Evolutionary conservation across 2,888 invertebrate genomes (phyloP).

Genomic region (Operophtera brumata): DNA sequence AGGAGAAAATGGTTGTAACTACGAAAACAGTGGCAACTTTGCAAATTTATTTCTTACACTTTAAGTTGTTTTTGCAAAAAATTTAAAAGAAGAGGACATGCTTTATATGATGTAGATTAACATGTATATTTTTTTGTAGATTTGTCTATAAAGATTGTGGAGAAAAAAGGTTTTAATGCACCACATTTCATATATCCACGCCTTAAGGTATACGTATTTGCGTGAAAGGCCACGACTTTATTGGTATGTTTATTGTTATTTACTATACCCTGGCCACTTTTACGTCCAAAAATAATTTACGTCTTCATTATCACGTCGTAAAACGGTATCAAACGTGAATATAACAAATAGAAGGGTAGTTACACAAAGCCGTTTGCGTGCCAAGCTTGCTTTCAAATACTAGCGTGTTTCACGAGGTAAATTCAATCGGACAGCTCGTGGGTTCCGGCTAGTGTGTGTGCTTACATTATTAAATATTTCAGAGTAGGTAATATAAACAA

Average conservation of each 20-base stretch:
- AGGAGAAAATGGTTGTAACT: too few relatives aligned
- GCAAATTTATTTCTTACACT: too few relatives aligned
- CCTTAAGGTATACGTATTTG: slow-evolving; percentile 31
- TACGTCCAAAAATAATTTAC: slow-evolving; percentile 36
- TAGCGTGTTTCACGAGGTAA: slow-evolving; percentile 40
- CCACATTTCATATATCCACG: too few relatives aligned
- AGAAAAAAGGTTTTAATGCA: too few relatives aligned
- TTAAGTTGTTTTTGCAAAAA: too few relatives aligned
- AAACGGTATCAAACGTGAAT: slow-evolving; percentile 32
- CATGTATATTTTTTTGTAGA: too few relatives aligned
- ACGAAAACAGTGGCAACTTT: too few relatives aligned
- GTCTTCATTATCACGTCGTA: slow-evolving; percentile 37
- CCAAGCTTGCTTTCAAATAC: slow-evolving; percentile 26
- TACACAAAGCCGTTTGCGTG: slow-evolving; percentile 29
- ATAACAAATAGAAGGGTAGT: slow-evolving; percentile 34
- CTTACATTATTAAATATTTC: slow-evolving; percentile 50
- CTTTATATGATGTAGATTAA: too few relatives aligned
- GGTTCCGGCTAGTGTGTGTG: slow-evolving; percentile 40
- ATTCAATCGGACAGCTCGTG: slow-evolving; percentile 48
- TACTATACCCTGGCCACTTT: slow-evolving; percentile 25
- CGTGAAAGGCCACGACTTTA: slow-evolving; percentile 36
- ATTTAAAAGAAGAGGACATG: too few relatives aligned
- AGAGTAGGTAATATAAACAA: slow-evolving; percentile 38
- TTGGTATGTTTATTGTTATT: slow-evolving; percentile 34
- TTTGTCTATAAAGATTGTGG: too few relatives aligned